Evolutionary conservation across 2,113 vertebrate genomes (phyloP).

Genomic region (Arizona elegans): DNA sequence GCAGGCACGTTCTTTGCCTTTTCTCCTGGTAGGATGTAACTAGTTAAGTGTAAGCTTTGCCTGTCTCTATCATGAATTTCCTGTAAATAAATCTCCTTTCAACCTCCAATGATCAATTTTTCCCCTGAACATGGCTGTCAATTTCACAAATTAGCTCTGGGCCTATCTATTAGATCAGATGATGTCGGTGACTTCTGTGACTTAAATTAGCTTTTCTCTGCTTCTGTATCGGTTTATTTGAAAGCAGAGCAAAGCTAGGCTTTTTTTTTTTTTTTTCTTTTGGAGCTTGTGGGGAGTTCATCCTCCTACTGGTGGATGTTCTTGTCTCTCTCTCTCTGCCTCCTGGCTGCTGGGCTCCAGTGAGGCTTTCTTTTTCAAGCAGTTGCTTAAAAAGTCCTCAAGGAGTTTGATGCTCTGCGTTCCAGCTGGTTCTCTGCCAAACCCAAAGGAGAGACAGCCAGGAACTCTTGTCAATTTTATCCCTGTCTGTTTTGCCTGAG

Average conservation of each 20-base stretch:
- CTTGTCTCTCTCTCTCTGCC: background rate
- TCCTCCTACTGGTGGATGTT: background rate
- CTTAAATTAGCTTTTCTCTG: background rate
- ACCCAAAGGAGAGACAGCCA: background rate
- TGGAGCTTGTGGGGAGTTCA: background rate
- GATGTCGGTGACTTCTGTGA: background rate
- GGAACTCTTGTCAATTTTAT: background rate
- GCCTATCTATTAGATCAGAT: background rate
- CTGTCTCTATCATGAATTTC: background rate
- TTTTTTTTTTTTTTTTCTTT: background rate
- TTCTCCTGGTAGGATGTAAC: background rate
- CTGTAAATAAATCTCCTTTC: background rate
- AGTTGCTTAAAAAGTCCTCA: background rate
- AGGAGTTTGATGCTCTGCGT: background rate
- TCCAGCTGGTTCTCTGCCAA: background rate
- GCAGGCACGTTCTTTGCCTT: background rate
- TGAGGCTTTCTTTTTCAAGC: background rate
- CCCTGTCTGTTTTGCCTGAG: background rate
- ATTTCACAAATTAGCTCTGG: background rate
- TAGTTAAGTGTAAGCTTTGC: background rate
- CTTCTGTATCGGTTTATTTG: background rate
- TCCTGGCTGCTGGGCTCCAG: background rate
- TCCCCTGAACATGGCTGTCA: background rate
- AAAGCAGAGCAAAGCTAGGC: background rate
- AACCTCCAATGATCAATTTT: background rate